phyloP scores from a whole-genome alignment of 1,140 invertebrate species.

The Limonius californicus region DNA sequence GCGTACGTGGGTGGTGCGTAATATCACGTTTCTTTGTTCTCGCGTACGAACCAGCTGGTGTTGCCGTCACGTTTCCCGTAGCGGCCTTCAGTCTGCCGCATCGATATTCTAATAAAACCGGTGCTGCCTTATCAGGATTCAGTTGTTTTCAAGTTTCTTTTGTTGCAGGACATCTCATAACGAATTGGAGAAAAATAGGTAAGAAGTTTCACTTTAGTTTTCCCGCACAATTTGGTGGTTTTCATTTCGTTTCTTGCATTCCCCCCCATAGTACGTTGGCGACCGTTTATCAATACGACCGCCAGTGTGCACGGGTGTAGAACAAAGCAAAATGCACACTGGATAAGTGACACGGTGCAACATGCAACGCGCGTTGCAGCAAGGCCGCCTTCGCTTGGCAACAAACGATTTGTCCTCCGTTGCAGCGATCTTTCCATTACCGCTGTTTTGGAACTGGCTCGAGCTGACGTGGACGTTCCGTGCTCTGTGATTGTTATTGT shows the following conservation, averaged over 20 bases:
- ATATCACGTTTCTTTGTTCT: slow-evolving; percentile 37
- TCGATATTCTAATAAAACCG: not conserved
- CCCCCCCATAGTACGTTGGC: too few species aligned
- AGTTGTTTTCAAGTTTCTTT: slow-evolving; percentile 18
- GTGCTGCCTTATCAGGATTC: too few species aligned
- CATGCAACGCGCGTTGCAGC: not conserved
- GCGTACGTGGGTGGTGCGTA: slow-evolving; percentile 15
- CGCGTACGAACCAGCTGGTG: slow-evolving; percentile 26
- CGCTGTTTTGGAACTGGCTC: not conserved
- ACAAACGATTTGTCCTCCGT: not conserved
- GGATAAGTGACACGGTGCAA: too few species aligned
- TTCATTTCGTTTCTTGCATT: too few species aligned
- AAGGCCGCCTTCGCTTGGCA: slow-evolving; percentile 9
- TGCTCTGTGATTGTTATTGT: too few species aligned
- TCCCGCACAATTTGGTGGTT: too few species aligned
- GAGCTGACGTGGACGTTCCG: not conserved
- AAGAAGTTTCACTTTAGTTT: too few species aligned
- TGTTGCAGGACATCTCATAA: slow-evolving; percentile 46
- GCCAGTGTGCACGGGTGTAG: too few species aligned
- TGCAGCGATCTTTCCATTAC: not conserved
- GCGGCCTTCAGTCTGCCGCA: not conserved
- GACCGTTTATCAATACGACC: too few species aligned
- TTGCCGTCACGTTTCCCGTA: slow-evolving; percentile 24
- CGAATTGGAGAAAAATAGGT: slow-evolving; percentile 48
- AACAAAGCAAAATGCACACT: too few species aligned